Evolutionary conservation across 2,888 invertebrate species (phyloP).

Genomic region (Chirona hameri): DNA sequence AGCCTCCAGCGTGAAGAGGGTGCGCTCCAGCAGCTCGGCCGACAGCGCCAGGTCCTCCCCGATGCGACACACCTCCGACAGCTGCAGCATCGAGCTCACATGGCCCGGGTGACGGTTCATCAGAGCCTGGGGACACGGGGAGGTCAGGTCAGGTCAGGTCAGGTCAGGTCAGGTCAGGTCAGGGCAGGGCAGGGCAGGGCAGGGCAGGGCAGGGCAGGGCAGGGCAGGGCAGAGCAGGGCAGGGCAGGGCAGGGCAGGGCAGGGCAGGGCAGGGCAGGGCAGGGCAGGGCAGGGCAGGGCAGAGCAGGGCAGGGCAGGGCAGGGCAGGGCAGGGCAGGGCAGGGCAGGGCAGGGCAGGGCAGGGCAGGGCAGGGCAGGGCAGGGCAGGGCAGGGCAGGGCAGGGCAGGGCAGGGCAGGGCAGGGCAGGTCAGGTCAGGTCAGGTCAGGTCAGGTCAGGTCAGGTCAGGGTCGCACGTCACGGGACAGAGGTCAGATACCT

Average conservation of each 20-base stretch:
- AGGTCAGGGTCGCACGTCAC: too few species aligned
- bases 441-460: too few species aligned
- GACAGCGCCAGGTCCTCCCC: slow-evolving; percentile 75
- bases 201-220: not conserved
- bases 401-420: too few species aligned
- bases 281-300: too few species aligned
- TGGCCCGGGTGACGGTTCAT: slow-evolving; percentile 73
- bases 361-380: not conserved
- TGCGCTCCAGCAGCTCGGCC: slow-evolving; percentile 72
- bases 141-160: not conserved
- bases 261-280: too few species aligned
- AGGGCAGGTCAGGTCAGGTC: too few species aligned
- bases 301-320: too few species aligned
- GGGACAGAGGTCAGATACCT: too few species aligned
- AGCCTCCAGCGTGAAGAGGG: slow-evolving; percentile 70
- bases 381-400: not conserved
- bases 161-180: not conserved
- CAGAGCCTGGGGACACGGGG: slow-evolving; percentile 52
- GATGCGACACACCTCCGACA: slow-evolving; percentile 73
- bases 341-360: not conserved
- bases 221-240: too few species aligned
- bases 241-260: too few species aligned
- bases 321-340: too few species aligned
- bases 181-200: not conserved
- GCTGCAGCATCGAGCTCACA: slow-evolving; percentile 72